phyloP scores from a whole-genome alignment of 2,113 vertebrate species.

The Caloenas nicobarica region DNA sequence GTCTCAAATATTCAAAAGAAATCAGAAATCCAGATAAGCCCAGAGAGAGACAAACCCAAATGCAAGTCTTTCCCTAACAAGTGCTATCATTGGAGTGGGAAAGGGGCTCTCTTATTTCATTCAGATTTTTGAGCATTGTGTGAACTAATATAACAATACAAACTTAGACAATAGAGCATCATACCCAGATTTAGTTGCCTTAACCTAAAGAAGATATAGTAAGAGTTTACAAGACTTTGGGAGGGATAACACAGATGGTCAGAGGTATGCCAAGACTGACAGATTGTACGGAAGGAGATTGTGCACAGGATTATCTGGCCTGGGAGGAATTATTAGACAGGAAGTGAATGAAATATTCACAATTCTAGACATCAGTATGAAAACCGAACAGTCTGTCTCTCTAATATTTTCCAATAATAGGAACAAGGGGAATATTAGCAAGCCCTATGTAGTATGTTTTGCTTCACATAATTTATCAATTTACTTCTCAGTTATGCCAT shows the following conservation, averaged over 20 bases:
- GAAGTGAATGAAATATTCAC: slow-evolving; percentile 15
- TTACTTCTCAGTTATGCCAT: too few relatives aligned
- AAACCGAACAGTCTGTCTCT: background rate
- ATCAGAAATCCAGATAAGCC: background rate
- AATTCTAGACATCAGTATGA: background rate
- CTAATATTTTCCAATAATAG: background rate
- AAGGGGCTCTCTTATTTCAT: background rate
- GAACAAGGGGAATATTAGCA: background rate
- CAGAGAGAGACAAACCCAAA: background rate
- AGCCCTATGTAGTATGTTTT: background rate
- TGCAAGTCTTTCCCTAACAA: background rate
- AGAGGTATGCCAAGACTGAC: background rate
- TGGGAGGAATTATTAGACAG: slow-evolving; percentile 17
- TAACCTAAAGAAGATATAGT: background rate
- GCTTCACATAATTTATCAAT: too few relatives aligned
- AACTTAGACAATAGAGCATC: background rate
- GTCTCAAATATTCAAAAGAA: background rate
- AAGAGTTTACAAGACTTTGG: background rate
- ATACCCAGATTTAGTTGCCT: background rate
- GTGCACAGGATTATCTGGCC: slow-evolving; percentile 4
- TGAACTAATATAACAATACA: background rate
- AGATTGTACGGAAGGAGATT: slow-evolving; percentile 14
- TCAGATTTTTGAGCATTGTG: background rate
- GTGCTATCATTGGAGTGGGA: background rate
- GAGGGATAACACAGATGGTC: background rate